Evolutionary conservation across 2,113 vertebrate species (phyloP).

Genomic region (Maylandia zebra): DNA sequence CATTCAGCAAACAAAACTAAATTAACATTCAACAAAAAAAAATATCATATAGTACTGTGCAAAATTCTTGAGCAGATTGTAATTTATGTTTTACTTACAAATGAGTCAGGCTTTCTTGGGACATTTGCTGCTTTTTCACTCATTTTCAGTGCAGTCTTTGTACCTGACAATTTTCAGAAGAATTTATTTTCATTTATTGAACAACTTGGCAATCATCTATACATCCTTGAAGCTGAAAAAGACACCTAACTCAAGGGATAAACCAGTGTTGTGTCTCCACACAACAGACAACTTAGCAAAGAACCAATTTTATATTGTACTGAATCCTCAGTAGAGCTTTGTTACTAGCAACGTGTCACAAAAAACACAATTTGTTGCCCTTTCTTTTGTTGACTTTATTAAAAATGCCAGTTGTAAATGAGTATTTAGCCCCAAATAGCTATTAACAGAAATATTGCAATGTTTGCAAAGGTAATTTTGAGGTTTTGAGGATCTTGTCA

Average conservation of each 20-base stretch:
- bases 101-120: neutral
- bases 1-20: constrained; percentile 12
- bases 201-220: neutral
- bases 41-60: neutral
- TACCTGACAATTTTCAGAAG: neutral
- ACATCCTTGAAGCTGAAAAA: neutral
- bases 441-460: neutral
- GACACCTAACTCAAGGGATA: neutral
- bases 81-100: neutral
- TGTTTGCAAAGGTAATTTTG: neutral
- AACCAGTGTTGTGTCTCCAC: neutral
- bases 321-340: neutral
- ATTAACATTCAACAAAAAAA: neutral
- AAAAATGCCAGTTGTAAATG: neutral
- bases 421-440: neutral
- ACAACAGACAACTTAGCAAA: neutral
- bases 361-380: neutral
- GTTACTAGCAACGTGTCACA: neutral
- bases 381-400: neutral
- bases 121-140: neutral
- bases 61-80: neutral
- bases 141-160: neutral
- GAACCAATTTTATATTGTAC: neutral
- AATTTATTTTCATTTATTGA: neutral
- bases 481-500: neutral